These are phyloP conservation scores for Lytechinus pictus DNA, from an alignment of 35 echinoderm and acorn worm genomes.

Conservation along the genomic window DNA sequence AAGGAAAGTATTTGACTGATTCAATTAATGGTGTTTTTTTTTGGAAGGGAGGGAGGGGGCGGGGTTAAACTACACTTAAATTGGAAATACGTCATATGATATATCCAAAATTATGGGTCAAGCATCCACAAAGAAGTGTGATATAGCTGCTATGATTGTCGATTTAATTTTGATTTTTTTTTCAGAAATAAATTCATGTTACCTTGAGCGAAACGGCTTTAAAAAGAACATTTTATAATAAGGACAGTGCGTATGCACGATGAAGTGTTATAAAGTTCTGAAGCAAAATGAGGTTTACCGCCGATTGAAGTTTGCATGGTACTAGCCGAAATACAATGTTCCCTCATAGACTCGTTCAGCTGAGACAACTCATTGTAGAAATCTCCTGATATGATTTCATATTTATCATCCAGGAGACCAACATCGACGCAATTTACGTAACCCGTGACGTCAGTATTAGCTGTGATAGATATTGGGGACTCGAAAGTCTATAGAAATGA, in stretches of 20 bases:
- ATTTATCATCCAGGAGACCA: not conserved
- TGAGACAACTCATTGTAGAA: not conserved
- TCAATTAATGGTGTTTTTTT: not conserved
- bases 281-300: not conserved
- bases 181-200: not conserved
- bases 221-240: not conserved
- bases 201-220: not conserved
- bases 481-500: constrained; percentile 17
- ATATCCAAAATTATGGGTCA: too few species aligned
- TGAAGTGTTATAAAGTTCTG: not conserved
- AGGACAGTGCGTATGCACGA: not conserved
- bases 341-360: constrained; percentile 18
- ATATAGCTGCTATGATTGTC: too few species aligned
- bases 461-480: not conserved
- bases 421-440: constrained; percentile 34
- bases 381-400: not conserved
- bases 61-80: too few species aligned
- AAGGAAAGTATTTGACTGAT: not conserved
- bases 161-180: too few species aligned
- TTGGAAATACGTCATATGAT: too few species aligned
- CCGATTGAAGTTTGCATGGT: constrained; percentile 37
- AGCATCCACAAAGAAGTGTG: too few species aligned
- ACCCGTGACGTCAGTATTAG: constrained; percentile 41
- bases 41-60: too few species aligned
- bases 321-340: not conserved